Evolutionary conservation across 2,888 invertebrate genomes (phyloP).

Genomic region (Torymus auratus): DNA sequence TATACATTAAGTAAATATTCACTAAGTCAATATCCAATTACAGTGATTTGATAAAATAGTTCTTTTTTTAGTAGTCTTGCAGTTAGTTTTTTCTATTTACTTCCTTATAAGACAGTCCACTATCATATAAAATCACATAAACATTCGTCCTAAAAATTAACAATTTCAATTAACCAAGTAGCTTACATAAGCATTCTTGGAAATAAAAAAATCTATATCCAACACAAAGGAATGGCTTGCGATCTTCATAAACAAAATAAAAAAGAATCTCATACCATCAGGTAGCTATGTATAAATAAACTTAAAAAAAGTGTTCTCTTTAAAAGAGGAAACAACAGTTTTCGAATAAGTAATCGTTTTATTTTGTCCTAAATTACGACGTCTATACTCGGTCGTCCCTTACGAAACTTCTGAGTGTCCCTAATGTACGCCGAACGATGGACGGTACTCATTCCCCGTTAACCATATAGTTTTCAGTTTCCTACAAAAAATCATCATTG

Average conservation of each 20-base stretch:
- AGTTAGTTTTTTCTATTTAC: conserved; percentile 15
- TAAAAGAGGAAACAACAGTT: conserved; percentile 24
- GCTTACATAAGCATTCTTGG: background rate
- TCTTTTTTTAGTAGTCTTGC: conserved; percentile 17
- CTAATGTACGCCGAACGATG: conserved; percentile 62
- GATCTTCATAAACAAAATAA: conserved; percentile 22
- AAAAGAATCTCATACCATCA: conserved; percentile 3
- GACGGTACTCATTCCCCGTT: conserved; percentile 64
- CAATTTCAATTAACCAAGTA: background rate
- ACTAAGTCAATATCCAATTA: conserved; percentile 21
- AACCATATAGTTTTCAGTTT: conserved; percentile 22
- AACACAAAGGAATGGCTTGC: conserved; percentile 13
- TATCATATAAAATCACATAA: conserved; percentile 6
- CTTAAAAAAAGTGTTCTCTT: background rate
- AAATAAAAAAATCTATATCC: no score
- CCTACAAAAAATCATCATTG: conserved; percentile 44
- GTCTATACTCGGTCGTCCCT: background rate
- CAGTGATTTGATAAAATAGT: conserved; percentile 39
- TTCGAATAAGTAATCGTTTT: background rate
- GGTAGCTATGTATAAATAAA: no score
- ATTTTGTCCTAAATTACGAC: conserved; percentile 9
- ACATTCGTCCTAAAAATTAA: background rate
- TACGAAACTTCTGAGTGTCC: conserved; percentile 44
- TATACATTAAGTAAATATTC: conserved; percentile 22
- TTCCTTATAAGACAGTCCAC: conserved; percentile 8